Conservation (phyloP, 2,888 invertebrate genomes). For the Ectemnius cavifrons region DNA sequence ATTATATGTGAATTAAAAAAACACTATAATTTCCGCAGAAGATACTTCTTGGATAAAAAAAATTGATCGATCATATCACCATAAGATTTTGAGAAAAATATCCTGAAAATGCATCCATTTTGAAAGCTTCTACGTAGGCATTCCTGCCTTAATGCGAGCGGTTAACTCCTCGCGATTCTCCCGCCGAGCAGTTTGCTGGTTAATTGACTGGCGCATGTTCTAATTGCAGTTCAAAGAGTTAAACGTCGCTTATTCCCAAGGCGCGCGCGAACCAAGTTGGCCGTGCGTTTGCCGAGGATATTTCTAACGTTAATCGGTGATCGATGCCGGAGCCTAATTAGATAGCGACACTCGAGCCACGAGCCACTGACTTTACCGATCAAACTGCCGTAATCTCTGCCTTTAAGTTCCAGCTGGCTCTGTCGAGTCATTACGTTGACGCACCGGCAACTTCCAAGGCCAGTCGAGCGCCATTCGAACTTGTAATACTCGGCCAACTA, state of each 20-base stretch:
- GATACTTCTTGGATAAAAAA: no score
- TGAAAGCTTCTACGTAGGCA: no score
- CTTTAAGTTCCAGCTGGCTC: background rate
- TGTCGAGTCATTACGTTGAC: background rate
- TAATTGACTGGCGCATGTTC: slow-evolving; percentile 28
- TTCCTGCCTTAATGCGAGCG: slow-evolving; percentile 3
- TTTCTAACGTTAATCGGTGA: slow-evolving; percentile 12
- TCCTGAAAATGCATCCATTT: no score
- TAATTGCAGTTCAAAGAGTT: slow-evolving; percentile 36
- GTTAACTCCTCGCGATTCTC: slow-evolving; percentile 21
- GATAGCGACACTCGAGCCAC: background rate
- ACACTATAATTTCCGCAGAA: no score
- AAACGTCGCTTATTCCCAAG: slow-evolving; percentile 24
- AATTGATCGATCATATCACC: no score
- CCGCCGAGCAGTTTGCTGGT: slow-evolving; percentile 11
- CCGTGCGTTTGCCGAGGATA: background rate
- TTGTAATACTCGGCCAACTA: no score
- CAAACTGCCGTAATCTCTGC: background rate
- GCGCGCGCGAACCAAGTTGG: background rate
- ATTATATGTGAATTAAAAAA: no score
- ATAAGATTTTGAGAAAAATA: no score
- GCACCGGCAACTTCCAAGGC: no score
- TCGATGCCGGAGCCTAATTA: slow-evolving; percentile 6
- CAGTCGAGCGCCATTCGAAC: no score
- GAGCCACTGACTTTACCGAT: background rate